phyloP scores from a whole-genome alignment of 2,888 invertebrate species.

The Cantharis flavilabris region DNA sequence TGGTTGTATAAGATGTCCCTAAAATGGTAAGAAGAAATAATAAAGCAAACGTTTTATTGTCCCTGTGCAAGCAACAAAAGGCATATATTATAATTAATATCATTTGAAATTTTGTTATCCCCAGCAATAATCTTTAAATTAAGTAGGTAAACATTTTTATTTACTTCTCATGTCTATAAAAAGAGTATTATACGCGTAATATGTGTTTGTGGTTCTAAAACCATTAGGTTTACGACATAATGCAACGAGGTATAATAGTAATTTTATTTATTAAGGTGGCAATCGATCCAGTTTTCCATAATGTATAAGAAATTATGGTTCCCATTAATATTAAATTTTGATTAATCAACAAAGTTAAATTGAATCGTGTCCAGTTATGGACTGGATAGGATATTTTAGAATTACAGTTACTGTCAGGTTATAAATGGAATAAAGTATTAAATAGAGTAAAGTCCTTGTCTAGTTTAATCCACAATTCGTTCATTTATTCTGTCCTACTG shows the following conservation, averaged over 20 bases:
- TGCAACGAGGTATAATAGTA: not conserved
- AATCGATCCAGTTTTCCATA: not conserved
- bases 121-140: not conserved
- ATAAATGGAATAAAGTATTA: slow-evolving; percentile 3
- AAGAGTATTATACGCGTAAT: not conserved
- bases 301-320: not conserved
- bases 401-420: slow-evolving; percentile 1
- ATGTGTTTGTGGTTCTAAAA: not conserved
- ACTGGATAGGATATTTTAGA: not conserved
- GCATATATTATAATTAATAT: too few relatives aligned
- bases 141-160: not conserved
- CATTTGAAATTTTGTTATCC: not conserved
- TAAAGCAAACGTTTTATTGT: not conserved
- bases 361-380: not conserved
- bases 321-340: not conserved
- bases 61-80: too few relatives aligned
- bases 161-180: not conserved
- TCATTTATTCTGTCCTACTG: slow-evolving; percentile 26
- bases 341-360: not conserved
- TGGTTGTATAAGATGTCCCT: slow-evolving; percentile 69
- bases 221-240: not conserved
- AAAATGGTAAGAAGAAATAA: slow-evolving; percentile 39
- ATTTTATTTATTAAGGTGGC: not conserved
- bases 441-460: slow-evolving; percentile 12
- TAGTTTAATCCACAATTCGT: slow-evolving; percentile 22